A percentile compares a stretch with the other conserved stretches of the same genome.
Conservation (phyloP, 2,888 invertebrate genomes). For the Eupithecia dodoneata region DNA sequence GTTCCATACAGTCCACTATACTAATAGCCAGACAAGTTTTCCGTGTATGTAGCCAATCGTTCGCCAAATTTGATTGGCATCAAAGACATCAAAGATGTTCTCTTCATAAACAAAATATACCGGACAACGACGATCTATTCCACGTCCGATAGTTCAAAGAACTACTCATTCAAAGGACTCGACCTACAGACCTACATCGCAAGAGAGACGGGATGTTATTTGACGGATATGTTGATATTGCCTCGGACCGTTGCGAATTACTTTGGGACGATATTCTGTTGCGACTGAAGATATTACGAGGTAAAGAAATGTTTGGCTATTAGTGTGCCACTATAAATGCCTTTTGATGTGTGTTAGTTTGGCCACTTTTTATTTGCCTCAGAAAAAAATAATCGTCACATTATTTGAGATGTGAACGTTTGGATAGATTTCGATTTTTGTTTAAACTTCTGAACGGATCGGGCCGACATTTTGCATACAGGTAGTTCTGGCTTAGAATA, state of each 20-base stretch:
- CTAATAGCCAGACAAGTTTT: background rate
- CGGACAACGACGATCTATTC: background rate
- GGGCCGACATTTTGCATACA: background rate
- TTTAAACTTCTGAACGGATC: background rate
- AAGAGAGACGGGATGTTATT: background rate
- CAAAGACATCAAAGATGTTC: constrained; percentile 7
- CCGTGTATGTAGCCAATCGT: background rate
- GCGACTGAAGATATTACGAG: background rate
- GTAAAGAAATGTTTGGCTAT: background rate
- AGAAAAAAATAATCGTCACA: background rate
- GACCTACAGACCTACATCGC: background rate
- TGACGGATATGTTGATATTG: constrained; percentile 1
- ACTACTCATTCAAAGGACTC: background rate
- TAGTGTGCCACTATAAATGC: background rate
- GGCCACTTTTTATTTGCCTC: background rate
- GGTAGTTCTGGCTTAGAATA: background rate
- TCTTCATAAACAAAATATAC: background rate
- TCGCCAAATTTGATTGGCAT: background rate
- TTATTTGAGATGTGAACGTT: background rate
- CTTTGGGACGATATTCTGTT: background rate
- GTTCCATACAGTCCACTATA: background rate
- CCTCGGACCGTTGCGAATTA: background rate
- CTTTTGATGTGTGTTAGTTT: background rate
- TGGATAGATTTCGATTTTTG: background rate
- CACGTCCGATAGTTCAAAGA: constrained; percentile 5